phyloP scores from a whole-genome alignment of 2,797 vertebrate genomes.

The Vireo griseus region DNA sequence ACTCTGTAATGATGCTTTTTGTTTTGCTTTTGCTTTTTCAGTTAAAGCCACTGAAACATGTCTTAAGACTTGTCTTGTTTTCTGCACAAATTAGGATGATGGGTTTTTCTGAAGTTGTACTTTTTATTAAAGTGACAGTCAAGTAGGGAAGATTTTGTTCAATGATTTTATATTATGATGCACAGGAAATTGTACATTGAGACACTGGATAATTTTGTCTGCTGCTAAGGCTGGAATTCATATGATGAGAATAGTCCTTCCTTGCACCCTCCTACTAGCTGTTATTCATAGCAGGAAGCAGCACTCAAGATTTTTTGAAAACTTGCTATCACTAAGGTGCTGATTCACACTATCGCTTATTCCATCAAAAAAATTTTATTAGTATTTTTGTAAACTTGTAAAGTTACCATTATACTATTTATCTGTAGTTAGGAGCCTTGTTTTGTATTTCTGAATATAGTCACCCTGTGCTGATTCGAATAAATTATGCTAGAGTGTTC shows the following conservation, averaged over 20 bases:
- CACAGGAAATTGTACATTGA: not conserved
- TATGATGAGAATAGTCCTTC: slow-evolving; percentile 26
- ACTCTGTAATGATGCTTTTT: not conserved
- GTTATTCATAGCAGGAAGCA: slow-evolving; percentile 28
- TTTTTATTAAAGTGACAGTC: not conserved
- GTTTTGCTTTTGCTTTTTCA: not conserved
- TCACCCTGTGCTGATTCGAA: not conserved
- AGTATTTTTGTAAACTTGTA: not conserved
- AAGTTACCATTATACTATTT: not conserved
- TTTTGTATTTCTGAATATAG: not conserved
- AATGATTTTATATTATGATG: not conserved
- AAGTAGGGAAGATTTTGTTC: not conserved
- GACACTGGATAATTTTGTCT: not conserved
- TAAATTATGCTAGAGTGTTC: not conserved
- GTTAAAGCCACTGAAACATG: not conserved
- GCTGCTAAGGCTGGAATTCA: not conserved
- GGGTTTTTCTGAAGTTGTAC: not conserved
- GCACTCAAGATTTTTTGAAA: not conserved
- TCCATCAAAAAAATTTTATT: not conserved
- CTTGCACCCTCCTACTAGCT: slow-evolving; percentile 20
- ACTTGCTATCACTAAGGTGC: not conserved
- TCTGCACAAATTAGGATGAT: not conserved
- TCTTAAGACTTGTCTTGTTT: not conserved
- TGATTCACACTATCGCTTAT: not conserved
- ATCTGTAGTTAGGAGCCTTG: not conserved